These are phyloP conservation scores for Teleogryllus occipitalis DNA, from an alignment of 1,140 invertebrate species.

Conservation along the genomic window DNA sequence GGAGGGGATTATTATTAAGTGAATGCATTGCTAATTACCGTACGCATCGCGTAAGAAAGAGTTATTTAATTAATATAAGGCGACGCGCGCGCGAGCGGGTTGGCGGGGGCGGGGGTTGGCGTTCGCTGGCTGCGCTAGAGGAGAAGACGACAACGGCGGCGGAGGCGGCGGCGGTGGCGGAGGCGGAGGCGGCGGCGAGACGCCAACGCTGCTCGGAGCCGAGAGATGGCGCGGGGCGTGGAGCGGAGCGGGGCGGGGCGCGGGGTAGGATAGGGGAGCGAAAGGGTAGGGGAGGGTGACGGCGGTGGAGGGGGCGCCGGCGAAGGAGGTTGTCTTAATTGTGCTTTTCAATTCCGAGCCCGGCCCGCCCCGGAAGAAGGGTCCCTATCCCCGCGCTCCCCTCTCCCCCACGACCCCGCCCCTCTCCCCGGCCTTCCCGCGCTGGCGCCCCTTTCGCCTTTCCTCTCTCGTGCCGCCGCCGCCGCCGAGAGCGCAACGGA, in stretches of 20 bases:
- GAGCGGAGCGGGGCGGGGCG: not conserved
- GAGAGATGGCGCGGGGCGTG: not conserved
- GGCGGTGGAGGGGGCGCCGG: too few relatives aligned
- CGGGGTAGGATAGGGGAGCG: too few relatives aligned
- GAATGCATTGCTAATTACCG: slow-evolving; percentile 23
- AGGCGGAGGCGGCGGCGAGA: too few relatives aligned
- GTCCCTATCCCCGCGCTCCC: not conserved
- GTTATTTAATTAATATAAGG: slow-evolving; percentile 24
- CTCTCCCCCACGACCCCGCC: not conserved
- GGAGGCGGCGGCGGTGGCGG: too few relatives aligned
- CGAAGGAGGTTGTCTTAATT: not conserved
- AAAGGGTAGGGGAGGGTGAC: not conserved
- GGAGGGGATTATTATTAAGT: slow-evolving; percentile 28
- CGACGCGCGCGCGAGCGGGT: slow-evolving; percentile 1
- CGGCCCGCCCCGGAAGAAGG: too few relatives aligned
- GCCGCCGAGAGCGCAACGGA: too few relatives aligned
- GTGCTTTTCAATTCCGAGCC: not conserved
- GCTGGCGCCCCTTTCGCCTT: too few relatives aligned
- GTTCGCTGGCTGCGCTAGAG: not conserved
- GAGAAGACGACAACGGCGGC: not conserved
- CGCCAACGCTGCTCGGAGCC: not conserved
- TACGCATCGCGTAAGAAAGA: slow-evolving; percentile 16
- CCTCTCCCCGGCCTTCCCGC: too few relatives aligned
- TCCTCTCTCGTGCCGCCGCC: too few relatives aligned
- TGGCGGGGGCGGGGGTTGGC: too few relatives aligned